Base-by-base conservation (phyloP, 1,140 invertebrate genomes). In the Drosophila baimaii region DNA sequence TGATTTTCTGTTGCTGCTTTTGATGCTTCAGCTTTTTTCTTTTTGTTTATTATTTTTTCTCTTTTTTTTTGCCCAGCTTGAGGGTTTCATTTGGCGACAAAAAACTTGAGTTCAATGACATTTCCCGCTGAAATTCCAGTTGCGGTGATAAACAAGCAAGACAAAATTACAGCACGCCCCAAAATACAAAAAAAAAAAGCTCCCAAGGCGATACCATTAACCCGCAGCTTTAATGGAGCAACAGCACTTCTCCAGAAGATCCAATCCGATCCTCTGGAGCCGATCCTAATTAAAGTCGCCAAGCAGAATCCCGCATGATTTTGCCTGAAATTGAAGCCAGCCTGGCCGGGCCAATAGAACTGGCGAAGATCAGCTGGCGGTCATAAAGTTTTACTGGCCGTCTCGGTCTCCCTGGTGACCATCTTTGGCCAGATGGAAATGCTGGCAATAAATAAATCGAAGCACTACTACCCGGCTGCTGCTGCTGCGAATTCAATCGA, bases 381-480 rank as follows among this genome's bases (percentile, higher is more conserved):
- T 55, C 79, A 81, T 86, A 86, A 86, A 86, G 76, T 83, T 86
- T 85, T 75, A 84, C 54, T 61, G 72, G 49, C 81, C 35, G 39
- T 69, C 63, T 25, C 21, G 21, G 27, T 17, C 39, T 31, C 37
- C 19, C 25, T 27, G 75, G 68, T 88, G 75, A 61, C 82, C 82
- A 88, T 86, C 65, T 86, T 65, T 88, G 82, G 82, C 43, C 54
- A 68, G 52, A 75, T 61, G 71, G 72, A 75, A 69, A 72, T 70
- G 75, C 54, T 56, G 51, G 73, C 79, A 62, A 81, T 82, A 88
- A 88, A 88, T 88, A 89, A 89, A 86, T 88, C 83, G 75, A 85
- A 71, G 47, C 62, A 66, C 64, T 54, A 3, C 35, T 37, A 13
- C 5, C 12, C 31, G 9, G n/a, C 31, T 13, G 31, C 7, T 12